Percentiles rank a stretch among this genome's conserved stretches.
Evolutionary conservation across 92 coral and sea anemone species (phyloP).

Genomic region (Epizoanthus ramosus): DNA sequence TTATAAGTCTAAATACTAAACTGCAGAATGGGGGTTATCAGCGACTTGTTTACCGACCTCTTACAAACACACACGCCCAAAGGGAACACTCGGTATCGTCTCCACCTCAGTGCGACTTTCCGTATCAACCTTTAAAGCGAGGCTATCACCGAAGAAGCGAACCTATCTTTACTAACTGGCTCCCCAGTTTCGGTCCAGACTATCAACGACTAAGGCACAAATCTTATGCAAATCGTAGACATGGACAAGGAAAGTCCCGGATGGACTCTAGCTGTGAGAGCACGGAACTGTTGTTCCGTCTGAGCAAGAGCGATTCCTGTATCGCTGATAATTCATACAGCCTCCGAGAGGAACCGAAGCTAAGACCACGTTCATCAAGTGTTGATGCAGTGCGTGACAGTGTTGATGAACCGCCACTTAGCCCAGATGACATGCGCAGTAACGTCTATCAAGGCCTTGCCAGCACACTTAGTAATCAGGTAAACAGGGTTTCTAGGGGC

Average conservation of each 20-base stretch:
- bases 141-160: background rate
- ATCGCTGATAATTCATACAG: background rate
- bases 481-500: background rate
- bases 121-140: slow-evolving; percentile 16
- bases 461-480: slow-evolving; percentile 24
- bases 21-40: slow-evolving; percentile 8
- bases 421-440: slow-evolving; percentile 25
- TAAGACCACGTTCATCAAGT: slow-evolving; percentile 28
- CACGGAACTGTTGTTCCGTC: background rate
- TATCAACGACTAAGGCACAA: slow-evolving; percentile 33
- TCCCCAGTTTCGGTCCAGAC: background rate
- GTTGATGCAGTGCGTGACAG: slow-evolving; percentile 16
- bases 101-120: slow-evolving; percentile 7
- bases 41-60: slow-evolving; percentile 8
- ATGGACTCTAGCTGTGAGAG: slow-evolving; percentile 27
- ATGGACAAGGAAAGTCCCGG: background rate
- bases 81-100: slow-evolving; percentile 15
- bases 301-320: slow-evolving; percentile 30
- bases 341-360: background rate
- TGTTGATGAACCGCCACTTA: background rate
- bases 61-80: background rate
- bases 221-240: background rate
- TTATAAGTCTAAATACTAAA: background rate
- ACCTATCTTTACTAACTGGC: background rate
- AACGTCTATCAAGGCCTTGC: slow-evolving; percentile 16